Evolutionary conservation across 2,113 vertebrate species (phyloP).

Genomic region (Nettapus auritus): DNA sequence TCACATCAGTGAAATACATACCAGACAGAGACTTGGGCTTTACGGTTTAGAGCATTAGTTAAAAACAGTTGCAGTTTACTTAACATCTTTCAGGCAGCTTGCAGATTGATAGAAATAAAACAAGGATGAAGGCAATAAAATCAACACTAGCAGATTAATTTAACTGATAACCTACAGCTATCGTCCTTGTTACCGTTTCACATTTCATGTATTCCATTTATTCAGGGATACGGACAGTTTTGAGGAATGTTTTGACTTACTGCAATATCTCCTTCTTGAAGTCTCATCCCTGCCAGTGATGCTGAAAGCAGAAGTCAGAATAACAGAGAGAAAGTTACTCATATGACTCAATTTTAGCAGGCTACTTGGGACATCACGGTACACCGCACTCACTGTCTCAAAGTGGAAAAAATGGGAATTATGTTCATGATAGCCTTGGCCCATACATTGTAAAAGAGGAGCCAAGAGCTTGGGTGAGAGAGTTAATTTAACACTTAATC

Average conservation of each 20-base stretch:
- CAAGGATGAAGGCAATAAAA: not conserved
- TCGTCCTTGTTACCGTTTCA: not conserved
- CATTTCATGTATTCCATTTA: not conserved
- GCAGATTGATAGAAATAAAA: constrained; percentile 24
- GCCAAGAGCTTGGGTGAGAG: not conserved
- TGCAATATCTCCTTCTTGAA: constrained; percentile 90
- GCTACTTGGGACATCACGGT: not conserved
- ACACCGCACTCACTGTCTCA: not conserved
- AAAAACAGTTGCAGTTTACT: constrained; percentile 42
- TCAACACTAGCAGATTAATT: not conserved
- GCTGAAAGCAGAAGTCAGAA: constrained; percentile 78
- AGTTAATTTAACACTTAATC: not conserved
- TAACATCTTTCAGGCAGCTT: constrained; percentile 26
- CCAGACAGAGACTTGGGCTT: not conserved
- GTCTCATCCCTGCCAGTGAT: constrained; percentile 93
- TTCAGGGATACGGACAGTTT: not conserved
- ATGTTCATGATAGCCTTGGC: not conserved
- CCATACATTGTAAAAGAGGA: not conserved
- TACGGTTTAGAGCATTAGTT: constrained; percentile 13
- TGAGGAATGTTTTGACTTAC: constrained; percentile 78
- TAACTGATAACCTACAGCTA: not conserved
- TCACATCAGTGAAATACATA: not conserved
- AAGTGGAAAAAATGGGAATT: not conserved
- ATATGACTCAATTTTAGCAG: not conserved
- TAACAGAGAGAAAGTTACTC: not conserved